Percentiles rank a stretch among this genome's conserved stretches.
Evolutionary conservation across 1,140 invertebrate genomes (phyloP).

Genomic region (Heliconius nattereri): DNA sequence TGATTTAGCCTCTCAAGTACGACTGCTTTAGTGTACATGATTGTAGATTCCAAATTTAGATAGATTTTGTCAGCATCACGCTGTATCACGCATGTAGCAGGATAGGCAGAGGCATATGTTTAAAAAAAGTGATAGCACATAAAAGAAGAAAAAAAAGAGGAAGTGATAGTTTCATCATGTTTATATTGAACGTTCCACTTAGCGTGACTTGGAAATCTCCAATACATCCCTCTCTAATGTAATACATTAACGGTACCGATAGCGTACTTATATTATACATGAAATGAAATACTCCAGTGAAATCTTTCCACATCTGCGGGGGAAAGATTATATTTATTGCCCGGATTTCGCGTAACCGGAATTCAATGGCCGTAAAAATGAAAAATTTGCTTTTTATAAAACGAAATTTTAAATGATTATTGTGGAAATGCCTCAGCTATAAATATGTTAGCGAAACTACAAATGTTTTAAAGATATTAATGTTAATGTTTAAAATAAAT

Average conservation of each 20-base stretch:
- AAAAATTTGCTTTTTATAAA: conserved; percentile 15
- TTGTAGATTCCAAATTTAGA: too few relatives aligned
- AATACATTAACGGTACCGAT: not conserved
- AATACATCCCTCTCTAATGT: not conserved
- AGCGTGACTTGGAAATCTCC: too few relatives aligned
- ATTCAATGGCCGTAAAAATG: conserved; percentile 41
- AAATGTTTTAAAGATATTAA: not conserved
- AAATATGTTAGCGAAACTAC: not conserved
- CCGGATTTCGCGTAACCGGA: conserved; percentile 39
- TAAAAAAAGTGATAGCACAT: too few relatives aligned
- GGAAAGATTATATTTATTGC: conserved; percentile 39
- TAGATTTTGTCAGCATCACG: too few relatives aligned
- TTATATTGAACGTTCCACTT: too few relatives aligned
- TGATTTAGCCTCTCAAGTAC: too few relatives aligned
- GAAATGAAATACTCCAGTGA: conserved; percentile 34
- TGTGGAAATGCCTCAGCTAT: not conserved
- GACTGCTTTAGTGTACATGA: too few relatives aligned
- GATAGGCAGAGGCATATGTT: too few relatives aligned
- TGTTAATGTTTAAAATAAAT: not conserved
- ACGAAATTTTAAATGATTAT: conserved; percentile 6
- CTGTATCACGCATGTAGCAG: too few relatives aligned
- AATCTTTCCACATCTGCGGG: conserved; percentile 40
- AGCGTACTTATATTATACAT: conserved; percentile 27
- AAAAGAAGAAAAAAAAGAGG: too few relatives aligned
- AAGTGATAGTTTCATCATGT: too few relatives aligned